Percentiles rank a stretch among this genome's conserved stretches.
Evolutionary conservation across 2,888 invertebrate species (phyloP).

Genomic region (Dioctria linearis): DNA sequence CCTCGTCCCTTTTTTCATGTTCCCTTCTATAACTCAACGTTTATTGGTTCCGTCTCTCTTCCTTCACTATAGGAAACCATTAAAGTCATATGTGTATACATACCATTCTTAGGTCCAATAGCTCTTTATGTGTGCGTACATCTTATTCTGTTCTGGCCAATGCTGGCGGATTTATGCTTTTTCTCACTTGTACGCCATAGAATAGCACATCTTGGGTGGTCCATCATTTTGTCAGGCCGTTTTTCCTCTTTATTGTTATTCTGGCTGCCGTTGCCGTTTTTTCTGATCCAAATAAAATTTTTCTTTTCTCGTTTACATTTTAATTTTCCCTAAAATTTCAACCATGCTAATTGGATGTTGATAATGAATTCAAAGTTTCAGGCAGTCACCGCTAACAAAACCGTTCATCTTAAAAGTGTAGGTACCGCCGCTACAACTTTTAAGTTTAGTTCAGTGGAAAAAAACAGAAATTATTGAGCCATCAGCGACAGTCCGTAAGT

Average conservation of each 20-base stretch:
- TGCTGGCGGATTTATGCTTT: background rate
- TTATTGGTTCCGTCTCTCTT: slow-evolving; percentile 71
- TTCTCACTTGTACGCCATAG: slow-evolving; percentile 48
- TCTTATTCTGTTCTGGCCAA: slow-evolving; percentile 37
- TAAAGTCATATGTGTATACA: slow-evolving; percentile 65
- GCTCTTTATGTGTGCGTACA: slow-evolving; percentile 24
- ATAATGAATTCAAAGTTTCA: background rate
- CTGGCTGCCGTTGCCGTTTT: slow-evolving; percentile 20
- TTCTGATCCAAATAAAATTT: slow-evolving; percentile 16
- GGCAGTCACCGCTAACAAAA: no score
- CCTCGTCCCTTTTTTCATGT: slow-evolving; percentile 36
- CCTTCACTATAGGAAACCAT: slow-evolving; percentile 71
- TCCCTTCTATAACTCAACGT: slow-evolving; percentile 62
- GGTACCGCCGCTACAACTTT: no score
- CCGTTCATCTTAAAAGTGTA: no score
- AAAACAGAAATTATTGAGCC: no score
- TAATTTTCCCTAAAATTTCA: slow-evolving; percentile 46
- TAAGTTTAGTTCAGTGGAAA: no score
- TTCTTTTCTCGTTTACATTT: slow-evolving; percentile 32
- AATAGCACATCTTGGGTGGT: slow-evolving; percentile 51
- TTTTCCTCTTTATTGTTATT: slow-evolving; percentile 46
- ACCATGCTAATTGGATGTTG: slow-evolving; percentile 45
- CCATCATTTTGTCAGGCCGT: slow-evolving; percentile 54
- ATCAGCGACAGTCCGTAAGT: no score
- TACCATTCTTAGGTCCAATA: slow-evolving; percentile 26